Conservation (phyloP, 2,797 vertebrate genomes). For the Parauchenoglanis punctatus region DNA sequence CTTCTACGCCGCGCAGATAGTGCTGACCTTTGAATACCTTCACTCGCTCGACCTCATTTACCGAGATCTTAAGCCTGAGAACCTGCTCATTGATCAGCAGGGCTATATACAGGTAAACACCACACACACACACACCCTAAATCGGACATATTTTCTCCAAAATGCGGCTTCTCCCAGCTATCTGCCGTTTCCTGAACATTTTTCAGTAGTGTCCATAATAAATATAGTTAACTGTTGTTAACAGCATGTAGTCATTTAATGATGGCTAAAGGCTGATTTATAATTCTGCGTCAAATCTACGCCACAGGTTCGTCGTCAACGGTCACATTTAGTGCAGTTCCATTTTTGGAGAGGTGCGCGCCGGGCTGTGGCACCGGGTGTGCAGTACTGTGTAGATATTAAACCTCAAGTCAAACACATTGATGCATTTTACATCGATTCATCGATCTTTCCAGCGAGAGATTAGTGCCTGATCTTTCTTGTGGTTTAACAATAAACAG, state of each 20-base stretch:
- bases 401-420: too few relatives aligned
- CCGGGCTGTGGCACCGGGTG: too few relatives aligned
- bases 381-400: too few relatives aligned
- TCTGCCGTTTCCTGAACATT: too few relatives aligned
- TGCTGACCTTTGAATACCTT: slow-evolving; percentile 94
- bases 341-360: too few relatives aligned
- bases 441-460: too few relatives aligned
- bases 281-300: too few relatives aligned
- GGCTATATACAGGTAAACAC: slow-evolving; percentile 87
- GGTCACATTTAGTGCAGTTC: too few relatives aligned
- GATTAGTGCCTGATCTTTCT: neutral
- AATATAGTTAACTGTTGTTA: neutral
- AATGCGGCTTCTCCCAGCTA: neutral
- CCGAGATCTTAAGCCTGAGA: slow-evolving; percentile 93
- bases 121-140: neutral
- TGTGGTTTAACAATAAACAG: neutral
- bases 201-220: neutral
- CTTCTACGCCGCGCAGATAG: slow-evolving; percentile 94
- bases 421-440: too few relatives aligned
- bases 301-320: too few relatives aligned
- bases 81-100: slow-evolving; percentile 93
- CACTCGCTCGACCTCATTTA: slow-evolving; percentile 95
- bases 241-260: neutral
- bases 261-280: too few relatives aligned
- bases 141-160: neutral